These are phyloP conservation scores for Pterois miles DNA, from an alignment of 2,797 vertebrate genomes.

Conservation along the genomic window DNA sequence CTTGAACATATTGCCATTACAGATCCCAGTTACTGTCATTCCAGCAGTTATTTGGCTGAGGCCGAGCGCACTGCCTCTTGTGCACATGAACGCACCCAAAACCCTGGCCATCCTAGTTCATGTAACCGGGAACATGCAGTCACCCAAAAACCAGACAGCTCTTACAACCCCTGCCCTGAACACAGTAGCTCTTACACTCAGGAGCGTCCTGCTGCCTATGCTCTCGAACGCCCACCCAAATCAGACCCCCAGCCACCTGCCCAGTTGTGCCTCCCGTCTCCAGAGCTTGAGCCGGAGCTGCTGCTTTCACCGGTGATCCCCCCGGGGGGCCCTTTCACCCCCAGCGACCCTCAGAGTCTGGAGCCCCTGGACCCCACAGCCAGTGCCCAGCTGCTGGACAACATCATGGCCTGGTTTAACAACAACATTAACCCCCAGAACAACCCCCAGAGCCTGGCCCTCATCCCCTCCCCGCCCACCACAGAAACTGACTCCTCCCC, in stretches of 20 bases:
- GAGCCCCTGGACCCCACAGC: slow-evolving; percentile 89
- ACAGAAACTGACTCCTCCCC: slow-evolving; percentile 79
- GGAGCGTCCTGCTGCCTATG: slow-evolving; percentile 50
- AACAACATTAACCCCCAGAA: slow-evolving; percentile 99
- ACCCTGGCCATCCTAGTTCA: slow-evolving; percentile 18
- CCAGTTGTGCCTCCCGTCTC: slow-evolving; percentile 80
- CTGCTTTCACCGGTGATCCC: slow-evolving; percentile 80
- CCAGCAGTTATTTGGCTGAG: slow-evolving; percentile 48
- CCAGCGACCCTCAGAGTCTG: slow-evolving; percentile 86
- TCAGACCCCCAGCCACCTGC: slow-evolving; percentile 53
- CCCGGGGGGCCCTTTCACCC: slow-evolving; percentile 83
- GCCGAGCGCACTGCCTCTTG: slow-evolving; percentile 59
- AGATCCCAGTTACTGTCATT: slow-evolving; percentile 60
- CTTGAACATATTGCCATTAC: slow-evolving; percentile 63
- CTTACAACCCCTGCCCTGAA: slow-evolving; percentile 57
- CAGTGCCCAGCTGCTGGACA: slow-evolving; percentile 96
- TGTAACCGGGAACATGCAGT: slow-evolving; percentile 41
- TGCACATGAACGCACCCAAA: slow-evolving; percentile 44
- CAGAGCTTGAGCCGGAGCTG: slow-evolving; percentile 73
- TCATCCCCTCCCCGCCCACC: slow-evolving; percentile 82
- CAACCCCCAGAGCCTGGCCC: slow-evolving; percentile 92
- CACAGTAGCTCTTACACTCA: slow-evolving; percentile 58
- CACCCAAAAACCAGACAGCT: slow-evolving; percentile 49
- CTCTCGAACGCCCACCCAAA: slow-evolving; percentile 36
- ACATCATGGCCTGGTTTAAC: slow-evolving; percentile 99